Evolutionary conservation across 2,797 vertebrate species (phyloP), one percentile per base, ranked within the genome.

Genomic region (Diplodus sargus): DNA sequence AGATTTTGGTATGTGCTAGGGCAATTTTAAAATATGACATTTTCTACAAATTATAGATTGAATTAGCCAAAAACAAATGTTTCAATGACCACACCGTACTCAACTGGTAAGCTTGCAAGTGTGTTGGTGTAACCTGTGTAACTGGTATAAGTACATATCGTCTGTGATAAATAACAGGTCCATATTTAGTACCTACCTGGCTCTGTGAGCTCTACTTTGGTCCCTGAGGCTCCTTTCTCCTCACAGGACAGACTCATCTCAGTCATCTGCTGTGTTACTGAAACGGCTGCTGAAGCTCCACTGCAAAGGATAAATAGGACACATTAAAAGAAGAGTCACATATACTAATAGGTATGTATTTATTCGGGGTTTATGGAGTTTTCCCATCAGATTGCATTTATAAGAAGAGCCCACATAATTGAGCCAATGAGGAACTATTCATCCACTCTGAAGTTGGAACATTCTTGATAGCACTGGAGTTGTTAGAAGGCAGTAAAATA

Each of bases 181-280:
- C 5, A 20, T 56, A 16, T 42, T 11, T 22, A 11, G 48, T 5
- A 84, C 89, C 42, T 22, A 96, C 95, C 94, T 81, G 94, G 90
- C 25, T 94, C 91, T 53, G 78, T 45, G 45, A 91, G 76, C 63
- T 95, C 92, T 58, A 78, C 74, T 86, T 90, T 93, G 66, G 86
- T 79, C 11, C 60, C 88, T 4, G 87, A 92, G 4, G 87, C 77
- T 49, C 56, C 91, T 39, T 89, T 92, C 70, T 95, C 93, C 42
- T 94, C 93, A 70, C 84, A 94, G 59, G 95, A 96, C 76, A 97
- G 94, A 89, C 96, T 97, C 96, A 97, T 96, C 85, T 96, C 95
- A 0, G 95, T 96, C 96, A 97, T 96, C 93, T 97, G 96, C 85
- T 97, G 95, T 16, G 96, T 96, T 85, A 97, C 95, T 16, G 96